Evolutionary conservation across 1,140 invertebrate species (phyloP).

Genomic region (Papilio glaucus): DNA sequence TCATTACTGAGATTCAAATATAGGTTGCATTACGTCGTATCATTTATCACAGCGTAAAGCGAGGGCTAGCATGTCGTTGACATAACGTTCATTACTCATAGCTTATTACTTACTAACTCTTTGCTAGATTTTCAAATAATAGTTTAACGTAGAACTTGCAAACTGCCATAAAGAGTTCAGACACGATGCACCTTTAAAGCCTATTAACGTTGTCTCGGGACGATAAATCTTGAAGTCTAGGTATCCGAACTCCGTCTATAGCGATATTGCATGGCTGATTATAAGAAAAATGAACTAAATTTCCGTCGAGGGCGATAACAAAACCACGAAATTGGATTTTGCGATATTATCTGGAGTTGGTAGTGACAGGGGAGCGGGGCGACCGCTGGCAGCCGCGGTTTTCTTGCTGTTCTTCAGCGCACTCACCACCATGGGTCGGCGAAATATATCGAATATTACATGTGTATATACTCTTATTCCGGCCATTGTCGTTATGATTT

Average conservation of each 20-base stretch:
- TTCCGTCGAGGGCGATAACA: conserved; percentile 72
- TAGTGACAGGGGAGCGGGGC: conserved; percentile 66
- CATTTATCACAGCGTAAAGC: conserved; percentile 68
- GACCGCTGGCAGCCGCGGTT: conserved; percentile 51
- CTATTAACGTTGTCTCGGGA: conserved; percentile 9
- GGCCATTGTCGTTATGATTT: too few species aligned
- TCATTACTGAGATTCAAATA: conserved; percentile 50
- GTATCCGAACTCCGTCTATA: conserved; percentile 34
- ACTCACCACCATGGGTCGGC: conserved; percentile 24
- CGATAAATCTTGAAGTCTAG: conserved; percentile 33
- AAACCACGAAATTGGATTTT: conserved; percentile 82
- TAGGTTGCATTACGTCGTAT: conserved; percentile 63
- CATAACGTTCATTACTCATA: conserved; percentile 73
- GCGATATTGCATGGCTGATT: conserved; percentile 55
- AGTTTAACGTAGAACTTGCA: conserved; percentile 43
- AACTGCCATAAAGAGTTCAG: conserved; percentile 31
- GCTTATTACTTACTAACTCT: conserved; percentile 62
- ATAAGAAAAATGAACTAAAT: conserved; percentile 76
- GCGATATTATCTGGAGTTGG: conserved; percentile 78
- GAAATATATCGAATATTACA: too few species aligned
- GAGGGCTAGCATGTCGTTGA: conserved; percentile 66
- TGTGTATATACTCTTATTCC: too few species aligned
- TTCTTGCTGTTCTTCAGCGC: conserved; percentile 47
- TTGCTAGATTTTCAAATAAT: conserved; percentile 65
- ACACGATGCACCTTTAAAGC: conserved; percentile 27